Conservation (phyloP, 2,113 vertebrate species). For the Mustela nigripes region DNA sequence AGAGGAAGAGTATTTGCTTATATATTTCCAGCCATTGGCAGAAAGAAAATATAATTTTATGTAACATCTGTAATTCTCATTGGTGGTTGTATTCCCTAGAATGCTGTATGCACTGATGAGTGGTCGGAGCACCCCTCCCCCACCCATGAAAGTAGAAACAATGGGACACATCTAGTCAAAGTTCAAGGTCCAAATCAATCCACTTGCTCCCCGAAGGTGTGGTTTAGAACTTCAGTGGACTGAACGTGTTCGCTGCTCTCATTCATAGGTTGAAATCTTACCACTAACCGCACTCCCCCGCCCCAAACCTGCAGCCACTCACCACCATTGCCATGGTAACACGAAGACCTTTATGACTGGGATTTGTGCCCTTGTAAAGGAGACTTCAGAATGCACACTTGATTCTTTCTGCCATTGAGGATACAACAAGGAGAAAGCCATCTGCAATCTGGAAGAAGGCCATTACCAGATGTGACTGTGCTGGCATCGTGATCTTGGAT, state of each 20-base stretch:
- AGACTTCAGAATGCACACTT: not conserved
- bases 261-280: not conserved
- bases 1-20: not conserved
- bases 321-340: not conserved
- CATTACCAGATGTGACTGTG: not conserved
- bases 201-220: not conserved
- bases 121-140: not conserved
- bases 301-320: too few species aligned
- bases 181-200: not conserved
- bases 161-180: not conserved
- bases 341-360: not conserved
- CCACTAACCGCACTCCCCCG: too few species aligned
- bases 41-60: conserved; percentile 37
- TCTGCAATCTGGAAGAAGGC: not conserved
- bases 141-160: not conserved
- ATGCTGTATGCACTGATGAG: not conserved
- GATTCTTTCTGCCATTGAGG: not conserved
- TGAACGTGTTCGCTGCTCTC: not conserved
- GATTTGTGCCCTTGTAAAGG: not conserved
- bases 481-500: not conserved
- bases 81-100: not conserved
- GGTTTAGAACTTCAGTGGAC: not conserved
- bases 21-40: not conserved
- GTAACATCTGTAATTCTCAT: not conserved
- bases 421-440: not conserved